Evolutionary conservation across 2,797 vertebrate genomes (phyloP).

Genomic region (Onychomys leucogaster): DNA sequence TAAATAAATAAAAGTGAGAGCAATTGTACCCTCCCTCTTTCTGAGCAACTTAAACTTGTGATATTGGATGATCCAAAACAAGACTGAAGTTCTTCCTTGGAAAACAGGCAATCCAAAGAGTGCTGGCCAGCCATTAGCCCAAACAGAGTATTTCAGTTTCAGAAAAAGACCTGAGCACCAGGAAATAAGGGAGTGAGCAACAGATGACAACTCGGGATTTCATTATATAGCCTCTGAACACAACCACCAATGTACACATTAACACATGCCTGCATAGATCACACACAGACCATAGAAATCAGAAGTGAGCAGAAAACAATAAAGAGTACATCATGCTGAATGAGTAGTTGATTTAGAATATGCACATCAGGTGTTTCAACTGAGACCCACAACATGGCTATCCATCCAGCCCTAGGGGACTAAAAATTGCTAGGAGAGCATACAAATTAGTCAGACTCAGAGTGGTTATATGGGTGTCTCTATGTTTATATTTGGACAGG

Average conservation of each 20-base stretch:
- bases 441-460: not conserved
- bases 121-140: not conserved
- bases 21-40: not conserved
- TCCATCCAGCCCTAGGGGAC: not conserved
- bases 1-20: not conserved
- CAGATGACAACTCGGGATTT: no score
- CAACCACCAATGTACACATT: no score
- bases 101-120: not conserved
- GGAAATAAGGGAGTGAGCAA: not conserved
- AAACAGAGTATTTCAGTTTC: not conserved
- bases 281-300: not conserved
- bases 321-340: not conserved
- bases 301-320: not conserved
- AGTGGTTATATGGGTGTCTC: constrained; percentile 93
- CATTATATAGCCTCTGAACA: no score
- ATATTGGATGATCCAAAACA: not conserved
- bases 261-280: not conserved
- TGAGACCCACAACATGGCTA: not conserved
- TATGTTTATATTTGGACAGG: not conserved
- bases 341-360: not conserved
- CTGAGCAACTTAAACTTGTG: not conserved
- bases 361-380: not conserved
- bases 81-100: not conserved
- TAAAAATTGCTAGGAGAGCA: not conserved
- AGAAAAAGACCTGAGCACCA: not conserved